Conservation (phyloP, 2,888 invertebrate species). For the Tuta absoluta region DNA sequence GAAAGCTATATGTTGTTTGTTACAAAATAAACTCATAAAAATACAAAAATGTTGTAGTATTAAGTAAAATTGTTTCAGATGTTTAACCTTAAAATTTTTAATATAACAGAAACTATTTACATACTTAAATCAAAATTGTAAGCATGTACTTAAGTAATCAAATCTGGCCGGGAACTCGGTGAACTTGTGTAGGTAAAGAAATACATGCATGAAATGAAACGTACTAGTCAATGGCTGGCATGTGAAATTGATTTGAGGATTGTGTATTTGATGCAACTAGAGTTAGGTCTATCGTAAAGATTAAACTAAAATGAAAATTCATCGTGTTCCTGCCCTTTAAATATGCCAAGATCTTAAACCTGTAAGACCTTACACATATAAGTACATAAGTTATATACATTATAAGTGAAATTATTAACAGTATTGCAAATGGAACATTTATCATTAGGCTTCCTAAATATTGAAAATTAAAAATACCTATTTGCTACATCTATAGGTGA, state of each 20-base stretch:
- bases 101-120: neutral
- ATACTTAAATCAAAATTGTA: neutral
- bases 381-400: no score
- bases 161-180: neutral
- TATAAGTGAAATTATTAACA: no score
- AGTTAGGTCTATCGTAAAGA: no score
- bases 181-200: neutral
- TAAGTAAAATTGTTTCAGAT: neutral
- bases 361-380: no score
- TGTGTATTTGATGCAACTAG: no score
- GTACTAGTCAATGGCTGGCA: neutral
- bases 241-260: no score
- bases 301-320: neutral
- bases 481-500: slow-evolving; percentile 1
- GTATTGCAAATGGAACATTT: no score
- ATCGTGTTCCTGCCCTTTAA: neutral
- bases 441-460: no score
- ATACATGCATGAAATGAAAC: neutral
- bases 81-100: slow-evolving; percentile 13
- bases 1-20: neutral
- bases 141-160: neutral
- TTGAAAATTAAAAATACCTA: no score
- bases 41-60: neutral
- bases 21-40: slow-evolving; percentile 10
- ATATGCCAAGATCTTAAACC: no score